These are phyloP conservation scores for Agonopterix subpropinquella DNA, from an alignment of 2,888 invertebrate species.

Conservation along the genomic window DNA sequence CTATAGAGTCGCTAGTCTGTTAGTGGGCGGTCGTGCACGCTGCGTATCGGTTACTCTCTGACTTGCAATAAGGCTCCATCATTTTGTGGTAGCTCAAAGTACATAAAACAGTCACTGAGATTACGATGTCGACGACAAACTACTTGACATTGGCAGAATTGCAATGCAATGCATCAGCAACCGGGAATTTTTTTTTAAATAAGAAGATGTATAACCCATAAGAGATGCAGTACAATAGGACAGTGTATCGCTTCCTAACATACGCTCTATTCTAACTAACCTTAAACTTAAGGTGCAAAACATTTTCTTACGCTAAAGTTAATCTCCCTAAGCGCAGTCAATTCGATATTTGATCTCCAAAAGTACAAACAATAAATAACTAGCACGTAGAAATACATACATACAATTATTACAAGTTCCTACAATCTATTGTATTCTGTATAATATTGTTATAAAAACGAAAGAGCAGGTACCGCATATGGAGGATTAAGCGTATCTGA, in stretches of 20 bases:
- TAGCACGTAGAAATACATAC: conserved; percentile 45
- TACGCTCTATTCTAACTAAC: conserved; percentile 16
- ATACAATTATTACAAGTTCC: conserved; percentile 47
- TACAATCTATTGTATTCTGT: conserved; percentile 52
- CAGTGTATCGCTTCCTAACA: not conserved
- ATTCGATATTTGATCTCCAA: conserved; percentile 61
- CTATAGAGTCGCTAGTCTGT: too few species aligned
- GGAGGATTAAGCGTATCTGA: conserved; percentile 60
- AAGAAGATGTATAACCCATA: too few species aligned
- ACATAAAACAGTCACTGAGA: too few species aligned
- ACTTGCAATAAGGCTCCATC: too few species aligned
- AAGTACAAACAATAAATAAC: conserved; percentile 60
- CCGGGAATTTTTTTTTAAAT: too few species aligned
- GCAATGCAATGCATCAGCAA: too few species aligned
- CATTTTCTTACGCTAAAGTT: conserved; percentile 55
- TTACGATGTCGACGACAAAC: too few species aligned
- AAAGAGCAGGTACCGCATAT: conserved; percentile 63
- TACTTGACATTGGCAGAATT: too few species aligned
- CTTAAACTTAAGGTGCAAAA: conserved; percentile 57
- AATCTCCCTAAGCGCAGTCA: conserved; percentile 68
- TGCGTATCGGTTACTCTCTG: too few species aligned
- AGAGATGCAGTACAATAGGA: too few species aligned
- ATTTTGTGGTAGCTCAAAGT: too few species aligned
- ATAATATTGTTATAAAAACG: conserved; percentile 52
- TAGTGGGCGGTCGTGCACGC: too few species aligned